These are phyloP conservation scores for Latrodectus hesperus DNA, from an alignment of 2,888 invertebrate genomes.

Conservation along the genomic window DNA sequence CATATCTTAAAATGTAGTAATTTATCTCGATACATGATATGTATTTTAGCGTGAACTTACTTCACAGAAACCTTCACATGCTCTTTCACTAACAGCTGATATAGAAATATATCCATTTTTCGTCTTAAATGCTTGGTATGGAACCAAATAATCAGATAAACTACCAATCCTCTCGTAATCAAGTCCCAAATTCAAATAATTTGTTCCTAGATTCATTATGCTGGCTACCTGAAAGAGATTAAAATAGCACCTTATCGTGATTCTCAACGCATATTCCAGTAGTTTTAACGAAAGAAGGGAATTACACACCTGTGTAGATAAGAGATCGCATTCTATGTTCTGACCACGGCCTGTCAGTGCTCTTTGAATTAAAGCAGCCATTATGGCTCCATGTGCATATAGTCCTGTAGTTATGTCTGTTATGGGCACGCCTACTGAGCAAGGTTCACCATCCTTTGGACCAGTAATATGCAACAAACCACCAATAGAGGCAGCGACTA, in stretches of 20 bases:
- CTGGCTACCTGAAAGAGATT: not conserved
- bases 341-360: slow-evolving; percentile 87
- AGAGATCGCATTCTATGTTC: slow-evolving; percentile 93
- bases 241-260: not conserved
- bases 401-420: slow-evolving; percentile 95
- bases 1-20: not conserved
- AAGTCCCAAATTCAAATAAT: slow-evolving; percentile 88
- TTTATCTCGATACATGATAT: not conserved
- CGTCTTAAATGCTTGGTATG: slow-evolving; percentile 92
- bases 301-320: slow-evolving; percentile 86
- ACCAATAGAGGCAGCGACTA: slow-evolving; percentile 94
- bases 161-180: slow-evolving; percentile 92
- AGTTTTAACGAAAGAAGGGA: not conserved
- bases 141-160: slow-evolving; percentile 93
- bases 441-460: slow-evolving; percentile 86
- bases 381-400: slow-evolving; percentile 94
- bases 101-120: slow-evolving; percentile 88
- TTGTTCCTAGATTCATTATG: slow-evolving; percentile 73
- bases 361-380: slow-evolving; percentile 89
- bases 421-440: slow-evolving; percentile 93
- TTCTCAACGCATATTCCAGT: not conserved
- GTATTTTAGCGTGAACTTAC: slow-evolving; percentile 41
- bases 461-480: slow-evolving; percentile 94
- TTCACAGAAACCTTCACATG: slow-evolving; percentile 84
- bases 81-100: slow-evolving; percentile 89